Evolutionary conservation across 1,140 invertebrate genomes (phyloP), one percentile per base, ranked within the genome.

Genomic region (Vanessa tameamea): DNA sequence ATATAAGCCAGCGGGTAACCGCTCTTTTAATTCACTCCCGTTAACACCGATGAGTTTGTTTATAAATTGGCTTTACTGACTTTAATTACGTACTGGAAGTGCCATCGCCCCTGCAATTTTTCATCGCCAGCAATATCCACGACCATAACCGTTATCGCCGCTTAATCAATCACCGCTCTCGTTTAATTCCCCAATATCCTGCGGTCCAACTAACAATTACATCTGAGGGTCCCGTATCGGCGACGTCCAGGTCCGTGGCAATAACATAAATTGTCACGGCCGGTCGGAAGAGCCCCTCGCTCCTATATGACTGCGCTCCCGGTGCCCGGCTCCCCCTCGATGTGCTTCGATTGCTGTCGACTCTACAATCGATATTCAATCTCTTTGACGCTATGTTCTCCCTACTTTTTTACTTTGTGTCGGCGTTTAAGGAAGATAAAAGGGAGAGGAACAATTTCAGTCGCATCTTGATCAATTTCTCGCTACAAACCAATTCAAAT

Each of bases 341-440:
- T 72, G 72, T 65, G 74, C 78, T 80, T 83, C 88, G 85, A 90
- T 90, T 90, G 88, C 85, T 85, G 86, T 87, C 86, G 88, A 85
- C 81, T 89, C 87, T 76, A 89, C 87, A 91, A 92, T 92, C 90
- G 88, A 92, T 92, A 92, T 91, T 92, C 90, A 92, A 91, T 92
- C 89, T 92, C 89, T 89, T 92, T 91, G 87, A 90, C 86, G 86
- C 89, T 86, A 87, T 89, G 83, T 85, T 85, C 84, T 86, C 85
- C 83, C 82, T 81, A 87, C 83, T 89, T 89, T 82, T 87, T 88
- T 85, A 88, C 87, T 87, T 88, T 87, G 85, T 87, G 84, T 79
- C 79, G 87, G 75, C 86, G 84, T 88, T 88, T 90, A 89, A 82
- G 81, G 79, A 77, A 84, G 77, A 86, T 86, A 84, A 89, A 88